A percentile compares a stretch with the other conserved stretches of the same genome.
Conservation (phyloP, 2,113 vertebrate genomes). For the Dicaeum eximium region DNA sequence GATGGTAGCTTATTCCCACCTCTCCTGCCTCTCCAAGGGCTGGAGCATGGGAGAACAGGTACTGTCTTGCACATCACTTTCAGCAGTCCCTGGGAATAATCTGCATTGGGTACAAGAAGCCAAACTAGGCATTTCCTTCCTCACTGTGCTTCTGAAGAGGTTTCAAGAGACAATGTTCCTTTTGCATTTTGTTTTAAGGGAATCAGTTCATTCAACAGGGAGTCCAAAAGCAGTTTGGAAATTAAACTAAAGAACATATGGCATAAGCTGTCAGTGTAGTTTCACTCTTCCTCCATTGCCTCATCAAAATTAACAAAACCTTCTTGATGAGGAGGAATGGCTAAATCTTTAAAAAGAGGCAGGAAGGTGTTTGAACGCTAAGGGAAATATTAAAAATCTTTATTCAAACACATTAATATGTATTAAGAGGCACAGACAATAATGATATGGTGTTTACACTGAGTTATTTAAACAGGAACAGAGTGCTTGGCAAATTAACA, state of each 20-base stretch:
- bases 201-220: background rate
- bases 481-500: background rate
- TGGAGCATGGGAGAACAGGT: background rate
- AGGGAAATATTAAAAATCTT: background rate
- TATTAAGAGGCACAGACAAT: background rate
- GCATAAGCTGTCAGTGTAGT: background rate
- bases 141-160: background rate
- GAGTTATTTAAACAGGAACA: conserved; percentile 2
- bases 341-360: background rate
- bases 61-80: background rate
- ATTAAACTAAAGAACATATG: background rate
- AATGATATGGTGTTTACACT: background rate
- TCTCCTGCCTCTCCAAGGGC: background rate
- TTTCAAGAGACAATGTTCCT: background rate
- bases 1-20: background rate
- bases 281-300: background rate
- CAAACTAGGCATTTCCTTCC: background rate
- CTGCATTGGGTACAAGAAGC: background rate
- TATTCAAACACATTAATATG: background rate
- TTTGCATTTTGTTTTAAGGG: background rate
- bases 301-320: background rate
- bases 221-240: background rate
- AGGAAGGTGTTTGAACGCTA: background rate
- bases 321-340: background rate
- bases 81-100: background rate